Base-by-base conservation (phyloP, 2,113 vertebrate species). In the Eira barbara region DNA sequence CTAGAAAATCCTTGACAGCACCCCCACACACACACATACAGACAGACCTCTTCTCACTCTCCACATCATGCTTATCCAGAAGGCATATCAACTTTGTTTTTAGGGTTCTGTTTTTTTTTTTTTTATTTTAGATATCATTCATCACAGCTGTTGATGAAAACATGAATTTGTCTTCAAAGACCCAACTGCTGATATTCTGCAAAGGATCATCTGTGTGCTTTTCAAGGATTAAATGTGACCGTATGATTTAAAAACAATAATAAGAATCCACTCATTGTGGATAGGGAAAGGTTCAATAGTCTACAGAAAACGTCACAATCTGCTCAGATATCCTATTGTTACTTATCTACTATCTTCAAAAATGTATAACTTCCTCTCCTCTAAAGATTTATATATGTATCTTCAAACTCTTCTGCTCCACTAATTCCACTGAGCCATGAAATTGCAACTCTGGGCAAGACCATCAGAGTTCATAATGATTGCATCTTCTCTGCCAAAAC, bases 241-340 rank as follows among this genome's bases (percentile, higher is more conserved):
- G 0, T 36, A 59, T 27, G 39, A 25, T 83, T 83, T 55, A 25
- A 69, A 76, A 36, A 74, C 25, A 61, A 27, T 61, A 61, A 27
- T 61, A 57, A 84, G 84, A 73, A 73, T 49, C 7, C 15, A 76
- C 55, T 94, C 59, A 91, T 18, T 2, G 0, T 65, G 29, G 7
- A 29, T 61, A 91, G 45, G 27, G 17, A 94, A 96, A 97, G 76
- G 27, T 89, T 89, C 27, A 87, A 61, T n/a, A 92, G 61, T 73
- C 71, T 94, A 92, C 12, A 93, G 80, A 79, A 97, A 95, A 84
- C 20, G 8, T 94, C 94, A 84, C 36, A 92, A 47, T 95, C 81
- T 95, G 31, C 88, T 87, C 76, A 71, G 25, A 31, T 78, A 42
- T 76, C 80, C 67, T 96, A 79, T 81, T 89, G 45, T 73, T 89